Percentiles rank a stretch among this genome's conserved stretches.
These are phyloP conservation scores for Dione vanillae DNA, from an alignment of 2,888 invertebrate species.

Conservation along the genomic window DNA sequence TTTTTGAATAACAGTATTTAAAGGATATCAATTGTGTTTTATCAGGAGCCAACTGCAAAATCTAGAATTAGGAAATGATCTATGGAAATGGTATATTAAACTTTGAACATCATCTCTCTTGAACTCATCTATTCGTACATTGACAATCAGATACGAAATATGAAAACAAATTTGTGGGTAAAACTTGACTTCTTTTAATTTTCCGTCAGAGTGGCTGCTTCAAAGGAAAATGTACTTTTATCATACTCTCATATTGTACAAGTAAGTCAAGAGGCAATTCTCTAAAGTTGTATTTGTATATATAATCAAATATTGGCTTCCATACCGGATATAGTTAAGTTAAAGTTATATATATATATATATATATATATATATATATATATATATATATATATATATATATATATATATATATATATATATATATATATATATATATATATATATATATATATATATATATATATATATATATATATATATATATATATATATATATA, in stretches of 20 bases:
- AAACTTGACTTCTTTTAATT: constrained; percentile 46
- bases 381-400: too few species aligned
- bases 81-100: too few species aligned
- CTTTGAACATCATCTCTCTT: not conserved
- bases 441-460: not conserved
- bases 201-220: constrained; percentile 44
- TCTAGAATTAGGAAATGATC: too few species aligned
- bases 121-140: constrained; percentile 2
- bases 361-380: not conserved
- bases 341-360: not conserved
- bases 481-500: not conserved
- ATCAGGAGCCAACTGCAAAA: too few species aligned
- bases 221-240: constrained; percentile 24
- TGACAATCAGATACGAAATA: constrained; percentile 18
- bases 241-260: constrained; percentile 17
- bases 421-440: not conserved
- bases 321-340: constrained; percentile 16
- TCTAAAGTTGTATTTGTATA: constrained; percentile 28
- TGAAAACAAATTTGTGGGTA: constrained; percentile 24
- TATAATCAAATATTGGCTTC: constrained; percentile 23
- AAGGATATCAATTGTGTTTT: too few species aligned
- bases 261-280: constrained; percentile 20
- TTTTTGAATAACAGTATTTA: too few species aligned
- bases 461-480: too few species aligned
- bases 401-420: too few species aligned